Conservation (phyloP, 1,140 invertebrate genomes). For the Pachypsylla venusta region DNA sequence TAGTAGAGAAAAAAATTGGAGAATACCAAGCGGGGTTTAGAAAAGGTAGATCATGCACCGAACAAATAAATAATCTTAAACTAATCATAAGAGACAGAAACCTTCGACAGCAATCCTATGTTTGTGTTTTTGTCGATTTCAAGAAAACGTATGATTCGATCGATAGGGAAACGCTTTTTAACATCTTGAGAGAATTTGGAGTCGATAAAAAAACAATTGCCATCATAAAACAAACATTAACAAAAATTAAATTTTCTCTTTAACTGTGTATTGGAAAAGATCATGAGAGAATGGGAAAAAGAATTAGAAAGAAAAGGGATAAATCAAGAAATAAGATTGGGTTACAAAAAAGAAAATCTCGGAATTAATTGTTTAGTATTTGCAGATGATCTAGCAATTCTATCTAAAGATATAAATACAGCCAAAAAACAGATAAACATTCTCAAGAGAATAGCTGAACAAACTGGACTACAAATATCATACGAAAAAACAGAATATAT, state of each 20-base stretch:
- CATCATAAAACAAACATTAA: constrained; percentile 11
- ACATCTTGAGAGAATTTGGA: constrained; percentile 8
- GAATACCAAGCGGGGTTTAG: constrained; percentile 7
- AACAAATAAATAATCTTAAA: constrained; percentile 14
- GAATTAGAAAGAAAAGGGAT: background rate
- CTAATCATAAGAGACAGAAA: constrained; percentile 4
- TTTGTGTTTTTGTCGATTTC: constrained; percentile 12
- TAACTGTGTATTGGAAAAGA: constrained; percentile 7
- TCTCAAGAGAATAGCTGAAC: background rate
- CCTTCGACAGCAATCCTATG: background rate
- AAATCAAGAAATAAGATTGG: background rate
- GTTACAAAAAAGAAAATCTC: background rate
- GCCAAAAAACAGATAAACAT: background rate
- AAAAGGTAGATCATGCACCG: background rate
- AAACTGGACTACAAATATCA: background rate
- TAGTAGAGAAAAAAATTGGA: constrained; percentile 14
- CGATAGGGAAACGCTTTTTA: constrained; percentile 5
- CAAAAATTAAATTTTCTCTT: constrained; percentile 8
- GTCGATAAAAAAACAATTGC: constrained; percentile 9
- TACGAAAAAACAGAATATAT: background rate
- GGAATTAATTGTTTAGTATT: background rate
- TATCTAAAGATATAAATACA: too few species aligned
- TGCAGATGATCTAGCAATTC: background rate
- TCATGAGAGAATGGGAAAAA: background rate
- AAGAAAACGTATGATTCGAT: constrained; percentile 14